phyloP scores from a whole-genome alignment of 1,140 invertebrate species.

The Cryptotermes secundus region DNA sequence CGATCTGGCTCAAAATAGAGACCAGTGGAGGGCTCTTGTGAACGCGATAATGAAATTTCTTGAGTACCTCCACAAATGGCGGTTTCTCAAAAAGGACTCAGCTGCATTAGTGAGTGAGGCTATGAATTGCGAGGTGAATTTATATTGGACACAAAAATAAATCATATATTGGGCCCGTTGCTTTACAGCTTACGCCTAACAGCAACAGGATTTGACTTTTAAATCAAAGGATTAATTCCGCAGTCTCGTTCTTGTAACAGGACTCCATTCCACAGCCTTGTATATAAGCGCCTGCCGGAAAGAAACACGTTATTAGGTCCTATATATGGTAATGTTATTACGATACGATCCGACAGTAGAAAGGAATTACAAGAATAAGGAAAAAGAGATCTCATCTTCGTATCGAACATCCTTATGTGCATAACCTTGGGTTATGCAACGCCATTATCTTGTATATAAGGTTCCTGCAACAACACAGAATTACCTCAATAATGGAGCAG shows the following conservation, averaged over 20 bases:
- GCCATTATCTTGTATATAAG: neutral
- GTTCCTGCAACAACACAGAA: neutral
- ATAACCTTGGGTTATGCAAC: neutral
- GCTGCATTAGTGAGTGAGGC: too few relatives aligned
- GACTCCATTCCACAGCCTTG: neutral
- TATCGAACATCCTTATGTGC: neutral
- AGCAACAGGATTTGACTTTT: neutral
- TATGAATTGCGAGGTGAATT: too few relatives aligned
- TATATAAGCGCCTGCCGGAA: neutral
- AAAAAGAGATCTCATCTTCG: neutral
- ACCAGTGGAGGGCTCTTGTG: too few relatives aligned
- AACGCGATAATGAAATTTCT: too few relatives aligned
- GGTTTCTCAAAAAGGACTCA: too few relatives aligned
- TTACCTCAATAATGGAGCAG: neutral
- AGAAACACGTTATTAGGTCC: neutral
- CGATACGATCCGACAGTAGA: neutral
- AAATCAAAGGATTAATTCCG: neutral
- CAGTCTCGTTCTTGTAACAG: neutral
- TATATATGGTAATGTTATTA: neutral
- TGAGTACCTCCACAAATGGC: too few relatives aligned
- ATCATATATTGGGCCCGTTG: too few relatives aligned
- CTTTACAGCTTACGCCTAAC: neutral
- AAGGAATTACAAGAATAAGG: neutral
- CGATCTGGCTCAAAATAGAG: too few relatives aligned
- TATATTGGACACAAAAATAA: too few relatives aligned